Evolutionary conservation across 2,797 vertebrate genomes (phyloP).

Genomic region (Pelobates cultripes): DNA sequence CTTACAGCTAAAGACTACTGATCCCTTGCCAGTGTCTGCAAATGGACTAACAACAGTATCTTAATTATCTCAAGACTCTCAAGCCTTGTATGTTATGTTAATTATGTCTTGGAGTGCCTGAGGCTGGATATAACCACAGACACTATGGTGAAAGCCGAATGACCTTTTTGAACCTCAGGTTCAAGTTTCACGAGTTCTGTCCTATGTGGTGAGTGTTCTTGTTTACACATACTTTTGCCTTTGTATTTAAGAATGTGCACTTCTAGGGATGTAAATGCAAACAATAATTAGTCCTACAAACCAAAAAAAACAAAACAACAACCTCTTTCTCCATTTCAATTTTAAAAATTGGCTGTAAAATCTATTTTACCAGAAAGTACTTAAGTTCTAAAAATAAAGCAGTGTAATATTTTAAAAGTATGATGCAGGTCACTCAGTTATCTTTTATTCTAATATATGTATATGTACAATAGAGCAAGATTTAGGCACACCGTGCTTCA

Average conservation of each 20-base stretch:
- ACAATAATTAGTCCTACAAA: not conserved
- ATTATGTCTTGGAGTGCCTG: conserved; percentile 49
- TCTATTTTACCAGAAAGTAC: too few relatives aligned
- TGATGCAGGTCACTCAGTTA: too few relatives aligned
- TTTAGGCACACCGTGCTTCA: too few relatives aligned
- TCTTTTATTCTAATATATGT: too few relatives aligned
- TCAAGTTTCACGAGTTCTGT: conserved; percentile 51
- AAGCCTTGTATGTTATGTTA: conserved; percentile 52
- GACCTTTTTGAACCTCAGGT: conserved; percentile 56
- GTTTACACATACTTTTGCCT: conserved; percentile 49
- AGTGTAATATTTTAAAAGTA: too few relatives aligned
- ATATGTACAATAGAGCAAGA: too few relatives aligned
- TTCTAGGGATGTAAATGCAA: conserved; percentile 12
- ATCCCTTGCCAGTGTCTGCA: conserved; percentile 49
- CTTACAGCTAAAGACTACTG: conserved; percentile 48
- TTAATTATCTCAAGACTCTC: conserved; percentile 55
- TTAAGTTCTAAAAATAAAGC: too few relatives aligned
- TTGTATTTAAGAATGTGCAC: conserved; percentile 30
- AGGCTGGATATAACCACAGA: conserved; percentile 43
- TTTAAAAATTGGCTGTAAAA: too few relatives aligned
- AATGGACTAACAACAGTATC: conserved; percentile 55
- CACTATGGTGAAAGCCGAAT: conserved; percentile 52
- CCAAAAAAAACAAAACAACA: not conserved
- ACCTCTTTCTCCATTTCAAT: not conserved
- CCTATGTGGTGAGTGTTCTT: conserved; percentile 46